Conservation (phyloP, 2,888 invertebrate species). For the Ophion ellenae region DNA sequence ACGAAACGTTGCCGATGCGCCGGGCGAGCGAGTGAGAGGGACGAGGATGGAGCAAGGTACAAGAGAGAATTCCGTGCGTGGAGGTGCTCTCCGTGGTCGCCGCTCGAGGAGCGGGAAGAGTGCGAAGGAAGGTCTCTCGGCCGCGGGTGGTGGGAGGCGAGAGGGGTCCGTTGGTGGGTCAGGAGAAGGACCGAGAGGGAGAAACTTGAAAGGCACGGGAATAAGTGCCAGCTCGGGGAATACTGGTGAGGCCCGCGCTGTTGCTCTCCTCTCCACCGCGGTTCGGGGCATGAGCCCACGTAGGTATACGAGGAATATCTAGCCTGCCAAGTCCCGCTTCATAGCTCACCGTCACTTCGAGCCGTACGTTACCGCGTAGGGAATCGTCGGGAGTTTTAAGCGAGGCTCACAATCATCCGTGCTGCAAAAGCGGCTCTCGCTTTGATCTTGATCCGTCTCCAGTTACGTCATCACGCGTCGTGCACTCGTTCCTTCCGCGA, state of each 20-base stretch:
- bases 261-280: constrained; percentile 51
- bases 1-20: constrained; percentile 8
- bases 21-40: constrained; percentile 22
- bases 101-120: constrained; percentile 49
- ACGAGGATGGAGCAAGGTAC: constrained; percentile 18
- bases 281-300: constrained; percentile 55
- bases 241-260: constrained; percentile 50
- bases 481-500: not conserved
- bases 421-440: constrained; percentile 25
- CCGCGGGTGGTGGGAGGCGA: not conserved
- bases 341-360: constrained; percentile 67
- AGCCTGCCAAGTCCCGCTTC: constrained; percentile 68
- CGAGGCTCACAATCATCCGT: constrained; percentile 9
- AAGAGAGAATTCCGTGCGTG: constrained; percentile 53
- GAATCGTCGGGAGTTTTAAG: constrained; percentile 26
- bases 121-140: constrained; percentile 31
- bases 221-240: constrained; percentile 32
- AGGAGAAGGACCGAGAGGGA: constrained; percentile 28
- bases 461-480: constrained; percentile 47
- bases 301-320: constrained; percentile 50
- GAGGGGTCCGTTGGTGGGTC: constrained; percentile 31
- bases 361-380: constrained; percentile 35
- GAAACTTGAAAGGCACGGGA: constrained; percentile 57
- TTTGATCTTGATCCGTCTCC: constrained; percentile 8
- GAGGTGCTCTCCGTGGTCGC: constrained; percentile 49